Evolutionary conservation across 2,888 invertebrate species (phyloP).

Genomic region (Lydus trimaculatus): DNA sequence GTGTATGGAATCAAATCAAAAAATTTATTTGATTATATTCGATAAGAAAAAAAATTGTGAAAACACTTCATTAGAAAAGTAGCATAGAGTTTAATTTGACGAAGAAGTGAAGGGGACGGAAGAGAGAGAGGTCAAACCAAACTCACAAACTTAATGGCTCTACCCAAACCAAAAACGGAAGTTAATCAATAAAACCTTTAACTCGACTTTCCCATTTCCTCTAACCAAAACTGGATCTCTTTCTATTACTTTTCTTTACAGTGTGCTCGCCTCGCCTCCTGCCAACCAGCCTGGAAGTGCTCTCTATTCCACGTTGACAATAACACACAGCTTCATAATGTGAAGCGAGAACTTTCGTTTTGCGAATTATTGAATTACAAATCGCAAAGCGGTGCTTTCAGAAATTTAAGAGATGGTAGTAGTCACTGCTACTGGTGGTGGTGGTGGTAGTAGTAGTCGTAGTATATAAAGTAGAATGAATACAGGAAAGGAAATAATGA

Average conservation of each 20-base stretch:
- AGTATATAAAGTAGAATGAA: conserved; percentile 38
- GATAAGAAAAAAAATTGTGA: conserved; percentile 9
- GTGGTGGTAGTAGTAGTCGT: conserved; percentile 4
- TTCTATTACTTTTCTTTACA: background rate
- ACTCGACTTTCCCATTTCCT: conserved; percentile 51
- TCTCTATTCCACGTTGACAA: conserved; percentile 38
- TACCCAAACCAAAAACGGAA: conserved; percentile 48
- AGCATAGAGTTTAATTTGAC: conserved; percentile 52
- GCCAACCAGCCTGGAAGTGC: conserved; percentile 35
- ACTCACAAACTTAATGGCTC: conserved; percentile 52
- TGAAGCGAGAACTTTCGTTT: conserved; percentile 45
- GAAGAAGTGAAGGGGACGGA: conserved; percentile 15
- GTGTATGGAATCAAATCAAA: background rate
- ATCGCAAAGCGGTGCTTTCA: conserved; percentile 47
- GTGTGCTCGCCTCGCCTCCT: background rate
- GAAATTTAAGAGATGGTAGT: conserved; percentile 32
- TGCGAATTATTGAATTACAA: conserved; percentile 52
- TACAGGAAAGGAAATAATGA: conserved; percentile 30
- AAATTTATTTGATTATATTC: background rate
- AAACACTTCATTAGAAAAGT: conserved; percentile 52
- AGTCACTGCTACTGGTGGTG: background rate
- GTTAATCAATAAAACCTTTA: conserved; percentile 57
- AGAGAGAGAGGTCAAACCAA: conserved; percentile 38
- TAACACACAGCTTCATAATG: conserved; percentile 46
- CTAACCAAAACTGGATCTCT: conserved; percentile 36